These are phyloP conservation scores for Trochalopteron elliotii DNA, from an alignment of 2,113 vertebrate species.

Conservation along the genomic window DNA sequence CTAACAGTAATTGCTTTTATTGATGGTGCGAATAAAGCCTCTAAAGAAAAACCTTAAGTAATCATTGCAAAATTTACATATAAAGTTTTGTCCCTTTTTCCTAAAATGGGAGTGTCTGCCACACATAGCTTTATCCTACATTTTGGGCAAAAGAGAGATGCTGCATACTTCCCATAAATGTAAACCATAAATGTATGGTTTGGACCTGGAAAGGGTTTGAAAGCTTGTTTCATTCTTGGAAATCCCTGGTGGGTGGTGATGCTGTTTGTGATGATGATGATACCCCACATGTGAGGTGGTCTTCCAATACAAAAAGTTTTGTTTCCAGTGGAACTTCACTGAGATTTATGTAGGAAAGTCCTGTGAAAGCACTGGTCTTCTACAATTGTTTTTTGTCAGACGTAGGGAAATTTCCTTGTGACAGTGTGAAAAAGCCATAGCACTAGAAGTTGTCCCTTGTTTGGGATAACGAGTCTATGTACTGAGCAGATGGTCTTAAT, in stretches of 20 bases:
- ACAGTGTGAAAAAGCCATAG: background rate
- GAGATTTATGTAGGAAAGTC: background rate
- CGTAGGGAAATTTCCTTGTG: background rate
- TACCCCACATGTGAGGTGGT: fast-evolving
- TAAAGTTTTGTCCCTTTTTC: background rate
- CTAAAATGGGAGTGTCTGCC: background rate
- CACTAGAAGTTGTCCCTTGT: background rate
- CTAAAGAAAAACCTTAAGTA: background rate
- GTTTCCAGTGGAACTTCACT: background rate
- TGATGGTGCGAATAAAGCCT: background rate
- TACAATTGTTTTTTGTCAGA: background rate
- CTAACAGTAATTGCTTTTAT: background rate
- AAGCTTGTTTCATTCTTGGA: background rate
- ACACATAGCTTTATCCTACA: background rate
- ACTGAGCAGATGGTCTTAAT: background rate
- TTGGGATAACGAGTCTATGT: background rate
- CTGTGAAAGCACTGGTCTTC: background rate
- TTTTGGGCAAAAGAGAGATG: background rate
- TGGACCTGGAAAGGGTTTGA: background rate
- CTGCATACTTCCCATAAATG: background rate
- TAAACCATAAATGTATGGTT: background rate
- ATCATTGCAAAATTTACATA: background rate
- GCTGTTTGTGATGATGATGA: background rate
- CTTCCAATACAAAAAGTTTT: background rate
- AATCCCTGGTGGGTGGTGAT: background rate